Conservation (phyloP, 2,888 invertebrate genomes). For the Rhamphomyia laevipes region DNA sequence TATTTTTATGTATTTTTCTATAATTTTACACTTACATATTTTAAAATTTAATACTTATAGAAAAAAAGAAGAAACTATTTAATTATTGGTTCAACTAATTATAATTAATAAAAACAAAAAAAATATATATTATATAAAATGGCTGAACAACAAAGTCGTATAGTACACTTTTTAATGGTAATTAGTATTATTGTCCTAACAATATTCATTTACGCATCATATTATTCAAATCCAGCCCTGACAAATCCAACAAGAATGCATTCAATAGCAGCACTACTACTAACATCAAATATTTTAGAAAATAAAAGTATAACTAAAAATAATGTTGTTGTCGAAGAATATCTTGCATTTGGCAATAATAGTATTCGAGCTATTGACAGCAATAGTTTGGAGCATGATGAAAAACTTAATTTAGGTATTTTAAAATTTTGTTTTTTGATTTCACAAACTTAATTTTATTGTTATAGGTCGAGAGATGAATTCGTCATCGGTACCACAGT, state of each 20-base stretch:
- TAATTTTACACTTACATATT: too few species aligned
- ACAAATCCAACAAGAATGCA: constrained; percentile 26
- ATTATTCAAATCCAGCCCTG: constrained; percentile 33
- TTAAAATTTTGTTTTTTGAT: neutral
- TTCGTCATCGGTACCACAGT: neutral
- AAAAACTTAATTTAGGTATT: constrained; percentile 9
- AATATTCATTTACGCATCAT: constrained; percentile 40
- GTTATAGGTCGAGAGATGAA: neutral
- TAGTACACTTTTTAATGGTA: constrained; percentile 38
- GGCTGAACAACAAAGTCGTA: constrained; percentile 35
- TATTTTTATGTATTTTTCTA: too few species aligned
- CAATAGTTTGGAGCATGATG: constrained; percentile 14
- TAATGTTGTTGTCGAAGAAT: neutral
- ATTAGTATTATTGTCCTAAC: constrained; percentile 36
- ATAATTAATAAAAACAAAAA: constrained; percentile 2
- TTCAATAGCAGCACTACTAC: constrained; percentile 5
- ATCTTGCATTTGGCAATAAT: neutral
- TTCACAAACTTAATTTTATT: too few species aligned
- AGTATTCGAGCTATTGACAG: constrained; percentile 6
- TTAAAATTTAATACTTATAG: too few species aligned
- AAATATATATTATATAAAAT: neutral
- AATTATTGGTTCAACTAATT: too few species aligned
- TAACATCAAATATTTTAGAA: neutral
- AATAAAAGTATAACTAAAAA: constrained; percentile 2
- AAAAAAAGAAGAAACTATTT: neutral